Evolutionary conservation across 2,888 invertebrate species (phyloP), one percentile per base, ranked within the genome.

Genomic region (Selenia dentaria): DNA sequence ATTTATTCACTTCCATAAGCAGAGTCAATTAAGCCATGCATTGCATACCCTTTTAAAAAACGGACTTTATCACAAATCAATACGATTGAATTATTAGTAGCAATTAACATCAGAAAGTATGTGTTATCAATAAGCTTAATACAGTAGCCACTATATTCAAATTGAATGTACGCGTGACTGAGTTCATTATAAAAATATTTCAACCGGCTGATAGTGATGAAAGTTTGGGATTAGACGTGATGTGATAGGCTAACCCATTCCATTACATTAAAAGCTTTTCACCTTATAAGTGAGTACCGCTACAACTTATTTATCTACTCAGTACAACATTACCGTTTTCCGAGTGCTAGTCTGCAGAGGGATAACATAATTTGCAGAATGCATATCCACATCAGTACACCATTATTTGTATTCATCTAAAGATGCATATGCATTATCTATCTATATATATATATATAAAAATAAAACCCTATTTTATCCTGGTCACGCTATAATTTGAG

Each of bases 71-170:
- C 85, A 70, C 67, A 68, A 74, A 79, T 67, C 72, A 78, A 81
- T 83, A 74, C 73, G 75, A 83, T 79, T 83, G 83, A 82, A 82
- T 86, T 84, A 88, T 83, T 85, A 86, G 80, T 79, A 79, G 71
- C 82, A 80, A 79, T 83, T 85, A 86, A 80, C 75, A 70, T 78
- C 77, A 73, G 79, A 79, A 82, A 85, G 83, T 83, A 81, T 76
- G 69, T 71, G 74, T 84, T 87, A 89, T 89, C 88, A 85, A 87
- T 86, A 83, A 84, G 84, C 77, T 85, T 83, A 87, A 87, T 83
- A 87, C 89, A 78, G 89, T 86, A 90, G 89, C 88, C 64, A 71
- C 76, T 84, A 78, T 73, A 85, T 87, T 86, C 71, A 84, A 86
- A 88, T 88, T 84, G 80, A 76, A 81, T 83, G 76, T 76, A 79